These are phyloP conservation scores for Tapera naevia DNA, from an alignment of 2,797 vertebrate species.

Conservation along the genomic window DNA sequence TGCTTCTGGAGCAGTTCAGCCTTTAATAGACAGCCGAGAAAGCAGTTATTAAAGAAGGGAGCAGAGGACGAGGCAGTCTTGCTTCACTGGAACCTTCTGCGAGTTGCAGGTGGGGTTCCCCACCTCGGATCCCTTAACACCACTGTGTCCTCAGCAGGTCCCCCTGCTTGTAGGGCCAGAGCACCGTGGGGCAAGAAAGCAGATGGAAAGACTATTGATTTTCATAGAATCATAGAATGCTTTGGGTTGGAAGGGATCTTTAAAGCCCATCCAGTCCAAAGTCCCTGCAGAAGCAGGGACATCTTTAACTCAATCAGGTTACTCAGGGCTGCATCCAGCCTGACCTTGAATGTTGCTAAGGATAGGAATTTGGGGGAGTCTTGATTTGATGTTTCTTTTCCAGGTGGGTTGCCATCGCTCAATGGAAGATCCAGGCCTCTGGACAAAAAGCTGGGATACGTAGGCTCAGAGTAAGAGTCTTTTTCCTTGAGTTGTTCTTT, in stretches of 20 bases:
- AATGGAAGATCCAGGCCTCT: not conserved
- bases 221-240: too few species aligned
- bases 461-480: conserved; percentile 72
- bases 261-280: too few species aligned
- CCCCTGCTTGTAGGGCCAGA: not conserved
- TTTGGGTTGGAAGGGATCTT: too few species aligned
- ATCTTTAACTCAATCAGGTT: too few species aligned
- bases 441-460: conserved; percentile 69
- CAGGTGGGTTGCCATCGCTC: conserved; percentile 58
- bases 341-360: too few species aligned
- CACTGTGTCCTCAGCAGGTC: rapidly evolving
- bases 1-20: not conserved
- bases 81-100: not conserved
- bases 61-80: not conserved
- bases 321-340: too few species aligned
- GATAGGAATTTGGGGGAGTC: too few species aligned
- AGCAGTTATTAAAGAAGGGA: not conserved
- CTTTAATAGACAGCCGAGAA: rapidly evolving
- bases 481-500: not conserved
- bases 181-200: too few species aligned
- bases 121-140: too few species aligned
- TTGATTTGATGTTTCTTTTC: not conserved
- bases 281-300: too few species aligned
- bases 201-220: too few species aligned
- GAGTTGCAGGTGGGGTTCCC: not conserved